A percentile compares a stretch with the other conserved stretches of the same genome.
Evolutionary conservation across 2,888 invertebrate species (phyloP).

Genomic region (Lumbricus terrestris): DNA sequence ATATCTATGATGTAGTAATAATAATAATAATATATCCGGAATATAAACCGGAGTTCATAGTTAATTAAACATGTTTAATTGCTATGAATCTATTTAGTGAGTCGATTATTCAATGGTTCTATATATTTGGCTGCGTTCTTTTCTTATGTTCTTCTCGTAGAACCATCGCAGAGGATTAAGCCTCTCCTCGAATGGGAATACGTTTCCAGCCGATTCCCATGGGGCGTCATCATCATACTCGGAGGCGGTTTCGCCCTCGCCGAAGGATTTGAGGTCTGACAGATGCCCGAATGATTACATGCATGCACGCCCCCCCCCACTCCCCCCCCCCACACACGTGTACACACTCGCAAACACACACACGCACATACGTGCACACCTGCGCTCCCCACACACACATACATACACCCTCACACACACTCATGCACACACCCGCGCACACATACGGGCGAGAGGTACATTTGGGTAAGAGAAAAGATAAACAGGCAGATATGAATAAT

Average conservation of each 20-base stretch:
- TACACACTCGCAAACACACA: neutral
- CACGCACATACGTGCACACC: neutral
- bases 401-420: neutral
- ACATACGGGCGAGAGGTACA: neutral
- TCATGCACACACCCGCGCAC: neutral
- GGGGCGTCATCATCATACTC: slow-evolving; percentile 82
- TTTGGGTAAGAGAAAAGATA: neutral
- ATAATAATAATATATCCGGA: too few species aligned
- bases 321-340: neutral
- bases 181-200: slow-evolving; percentile 35
- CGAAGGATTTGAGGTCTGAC: slow-evolving; percentile 71
- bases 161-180: neutral
- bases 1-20: too few species aligned
- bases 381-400: too few species aligned
- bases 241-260: slow-evolving; percentile 85
- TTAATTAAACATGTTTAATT: neutral
- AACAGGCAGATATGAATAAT: neutral
- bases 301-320: too few species aligned
- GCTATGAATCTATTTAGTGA: too few species aligned
- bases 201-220: slow-evolving; percentile 66
- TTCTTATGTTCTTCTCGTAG: neutral
- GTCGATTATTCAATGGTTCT: neutral
- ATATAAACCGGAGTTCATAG: neutral
- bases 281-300: neutral
- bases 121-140: neutral